These are phyloP conservation scores for Polyergus mexicanus DNA, from an alignment of 1,140 invertebrate species.

Conservation along the genomic window DNA sequence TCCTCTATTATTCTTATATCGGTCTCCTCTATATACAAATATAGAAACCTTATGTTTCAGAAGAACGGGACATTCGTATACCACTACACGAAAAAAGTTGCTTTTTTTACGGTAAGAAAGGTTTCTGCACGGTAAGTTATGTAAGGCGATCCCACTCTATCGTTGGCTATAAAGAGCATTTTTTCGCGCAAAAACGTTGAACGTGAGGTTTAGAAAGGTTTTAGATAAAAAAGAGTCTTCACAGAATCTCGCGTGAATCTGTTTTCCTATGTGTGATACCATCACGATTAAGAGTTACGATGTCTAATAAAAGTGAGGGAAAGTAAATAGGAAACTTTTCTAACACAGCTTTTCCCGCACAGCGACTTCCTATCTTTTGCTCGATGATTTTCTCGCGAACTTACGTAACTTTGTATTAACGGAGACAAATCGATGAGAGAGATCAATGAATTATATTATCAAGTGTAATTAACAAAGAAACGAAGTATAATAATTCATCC, in stretches of 20 bases:
- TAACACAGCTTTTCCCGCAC: background rate
- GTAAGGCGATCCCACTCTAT: slow-evolving; percentile 11
- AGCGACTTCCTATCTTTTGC: too few relatives aligned
- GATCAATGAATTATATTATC: too few relatives aligned
- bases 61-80: background rate
- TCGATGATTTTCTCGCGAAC: too few relatives aligned
- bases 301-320: background rate
- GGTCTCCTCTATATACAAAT: background rate
- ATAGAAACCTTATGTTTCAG: background rate
- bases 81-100: background rate
- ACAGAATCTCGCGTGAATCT: background rate
- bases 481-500: too few relatives aligned
- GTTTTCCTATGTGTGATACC: background rate
- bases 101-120: slow-evolving; percentile 6
- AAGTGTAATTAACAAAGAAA: too few relatives aligned
- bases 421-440: too few relatives aligned
- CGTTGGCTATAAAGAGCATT: slow-evolving; percentile 21
- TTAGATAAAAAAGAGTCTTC: slow-evolving; percentile 12
- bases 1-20: background rate
- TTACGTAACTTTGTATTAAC: too few relatives aligned
- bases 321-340: background rate
- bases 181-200: slow-evolving; percentile 20
- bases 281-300: too few relatives aligned
- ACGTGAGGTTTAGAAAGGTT: slow-evolving; percentile 28
- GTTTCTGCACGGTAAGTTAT: slow-evolving; percentile 21